These are phyloP conservation scores for Sminthurinus aureus DNA, from an alignment of 2,888 invertebrate genomes.

Conservation along the genomic window DNA sequence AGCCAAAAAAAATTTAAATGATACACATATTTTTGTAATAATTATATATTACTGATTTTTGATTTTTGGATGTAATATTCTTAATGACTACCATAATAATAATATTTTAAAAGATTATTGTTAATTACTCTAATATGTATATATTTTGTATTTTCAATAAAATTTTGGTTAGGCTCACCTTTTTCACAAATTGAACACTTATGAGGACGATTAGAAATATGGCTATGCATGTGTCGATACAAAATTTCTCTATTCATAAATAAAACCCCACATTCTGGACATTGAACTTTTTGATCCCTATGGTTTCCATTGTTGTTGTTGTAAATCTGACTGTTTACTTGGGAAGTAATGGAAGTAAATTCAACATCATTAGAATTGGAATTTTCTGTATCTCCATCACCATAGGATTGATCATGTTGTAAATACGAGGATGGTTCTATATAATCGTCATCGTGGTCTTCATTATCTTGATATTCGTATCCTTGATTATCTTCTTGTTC, in stretches of 20 bases:
- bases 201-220: constrained; percentile 51
- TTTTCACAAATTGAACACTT: constrained; percentile 55
- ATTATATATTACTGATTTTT: too few species aligned
- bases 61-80: too few species aligned
- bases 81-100: too few species aligned
- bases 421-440: neutral
- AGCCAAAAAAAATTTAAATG: neutral
- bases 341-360: constrained; percentile 26
- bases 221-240: constrained; percentile 51
- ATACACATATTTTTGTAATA: neutral
- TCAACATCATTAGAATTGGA: constrained; percentile 27
- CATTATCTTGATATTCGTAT: neutral
- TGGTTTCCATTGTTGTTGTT: constrained; percentile 42
- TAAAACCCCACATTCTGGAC: constrained; percentile 52
- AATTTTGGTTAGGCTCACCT: too few species aligned
- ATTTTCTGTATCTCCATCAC: constrained; percentile 7
- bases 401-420: neutral
- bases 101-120: too few species aligned
- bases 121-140: too few species aligned
- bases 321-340: constrained; percentile 24
- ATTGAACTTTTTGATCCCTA: constrained; percentile 46
- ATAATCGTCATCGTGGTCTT: neutral
- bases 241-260: constrained; percentile 50
- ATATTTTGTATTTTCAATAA: neutral
- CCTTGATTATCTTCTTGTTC: neutral